A percentile compares a stretch with the other conserved stretches of the same genome.
phyloP scores from a whole-genome alignment of 2,113 vertebrate genomes.

The Euleptes europaea region DNA sequence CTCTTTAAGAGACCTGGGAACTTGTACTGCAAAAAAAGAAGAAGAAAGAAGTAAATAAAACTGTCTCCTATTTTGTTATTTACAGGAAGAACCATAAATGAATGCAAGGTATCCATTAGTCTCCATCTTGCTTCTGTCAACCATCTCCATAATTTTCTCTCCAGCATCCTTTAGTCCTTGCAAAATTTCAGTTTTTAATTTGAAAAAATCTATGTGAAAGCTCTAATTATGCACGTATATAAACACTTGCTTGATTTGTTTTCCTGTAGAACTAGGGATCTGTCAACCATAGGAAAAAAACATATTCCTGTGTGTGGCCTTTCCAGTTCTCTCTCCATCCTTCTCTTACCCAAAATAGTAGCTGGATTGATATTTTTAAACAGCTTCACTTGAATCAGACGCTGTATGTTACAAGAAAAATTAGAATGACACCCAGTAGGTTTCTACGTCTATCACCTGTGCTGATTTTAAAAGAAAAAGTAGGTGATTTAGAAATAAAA shows the following conservation, averaged over 20 bases:
- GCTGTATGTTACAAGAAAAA: background rate
- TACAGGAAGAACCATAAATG: background rate
- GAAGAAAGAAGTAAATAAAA: background rate
- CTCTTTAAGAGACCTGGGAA: constrained; percentile 79
- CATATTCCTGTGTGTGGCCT: background rate
- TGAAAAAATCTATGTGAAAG: background rate
- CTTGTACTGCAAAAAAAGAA: constrained; percentile 63
- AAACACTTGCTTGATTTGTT: background rate
- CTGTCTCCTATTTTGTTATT: background rate
- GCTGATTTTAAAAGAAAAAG: background rate
- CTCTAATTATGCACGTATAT: background rate
- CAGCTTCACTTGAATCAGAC: background rate
- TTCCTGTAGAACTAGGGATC: background rate
- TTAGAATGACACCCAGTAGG: background rate
- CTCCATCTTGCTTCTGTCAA: background rate
- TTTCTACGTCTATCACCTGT: background rate
- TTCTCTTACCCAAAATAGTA: background rate
- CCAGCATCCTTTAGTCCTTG: background rate
- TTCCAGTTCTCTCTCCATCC: background rate
- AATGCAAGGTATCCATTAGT: background rate
- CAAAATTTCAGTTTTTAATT: background rate
- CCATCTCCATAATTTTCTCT: background rate
- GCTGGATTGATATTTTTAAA: background rate
- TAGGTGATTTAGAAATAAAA: background rate
- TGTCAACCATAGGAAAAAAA: background rate